Base-by-base conservation (phyloP, 1,140 invertebrate species). In the Drosophila pandora region DNA sequence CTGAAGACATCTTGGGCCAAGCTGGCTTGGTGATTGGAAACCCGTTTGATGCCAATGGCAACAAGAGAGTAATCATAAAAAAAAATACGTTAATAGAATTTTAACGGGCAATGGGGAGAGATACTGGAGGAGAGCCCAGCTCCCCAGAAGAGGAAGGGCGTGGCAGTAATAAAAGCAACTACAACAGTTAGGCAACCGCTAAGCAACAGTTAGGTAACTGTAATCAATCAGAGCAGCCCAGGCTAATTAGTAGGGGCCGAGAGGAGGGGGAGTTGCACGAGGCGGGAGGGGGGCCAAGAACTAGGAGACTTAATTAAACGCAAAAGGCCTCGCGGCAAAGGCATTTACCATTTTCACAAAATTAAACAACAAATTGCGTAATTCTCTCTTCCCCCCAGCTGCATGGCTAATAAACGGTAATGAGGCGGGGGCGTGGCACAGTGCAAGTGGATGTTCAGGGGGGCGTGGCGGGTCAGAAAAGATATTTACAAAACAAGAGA, bases 341-440 rank as follows among this genome's bases (percentile, higher is more conserved):
- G 49, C 49, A 67, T 67, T 59, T 61, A 50, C 79, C 73, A 82
- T 75, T 71, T 75, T 71, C 82, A 87, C 64, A 75, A 78, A 78
- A 87, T 87, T 85, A 78, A 79, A 78, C 78, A 88, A 77, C 68
- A 85, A 85, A 87, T 85, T 85, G 81, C 77, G 81, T 84, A 84
- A 85, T 81, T 81, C 65, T 37, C 30, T 2, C 30, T 4, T 1
- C 22, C 43, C 73, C 73, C 48, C 67, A 57, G 80, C 81, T 64
- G 61, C 78, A 73, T 9, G 64, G 59, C 82, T 84, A 67, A 76
- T 73, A 73, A 72, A 73, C 81, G 10, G 60, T 69, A 76, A 83
- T 79, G 64, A 75, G 53, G 50, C 49, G 53, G 54, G 34, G 45
- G 13, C 28, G 22, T 9, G 23, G 21, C 8, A 5, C 12, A 13